Evolutionary conservation across 2,888 invertebrate genomes (phyloP), one percentile per base, ranked within the genome.

Genomic region (Pharmacophagus antenor): DNA sequence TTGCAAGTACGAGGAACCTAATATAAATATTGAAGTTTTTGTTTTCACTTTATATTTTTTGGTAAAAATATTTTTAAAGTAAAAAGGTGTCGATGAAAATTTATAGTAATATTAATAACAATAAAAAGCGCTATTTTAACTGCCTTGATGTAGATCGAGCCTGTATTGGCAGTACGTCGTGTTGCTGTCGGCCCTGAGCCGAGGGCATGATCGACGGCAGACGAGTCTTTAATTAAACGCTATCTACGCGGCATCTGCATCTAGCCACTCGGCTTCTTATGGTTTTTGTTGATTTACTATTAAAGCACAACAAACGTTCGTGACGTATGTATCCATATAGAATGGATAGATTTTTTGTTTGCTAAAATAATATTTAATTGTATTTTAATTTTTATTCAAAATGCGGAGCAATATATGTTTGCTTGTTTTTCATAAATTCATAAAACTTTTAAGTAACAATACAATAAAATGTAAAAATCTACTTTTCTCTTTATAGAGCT

Each of bases 171-270:
- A 54, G n/a, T 46, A 54, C 62, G 70, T 84, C 84, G 83, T 85
- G 85, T 72, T 64, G 63, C 61, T 49, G 67, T 67, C 70, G 84
- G 67, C 85, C 83, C 67, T 84, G 85, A 80, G 69, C 62, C 63
- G 67, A 69, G 76, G 72, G 72, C 70, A 62, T 61, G 51, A 63
- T 57, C 47, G 54, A 55, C 57, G 66, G 65, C 66, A 66, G 67
- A 67, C 55, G 63, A 62, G 23, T 51, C 62, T 47, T 61, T 58
- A 59, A 60, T 62, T 60, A 56, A 27, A 49, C 53, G 21, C 50
- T 61, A 61, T 56, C 25, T 18, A 25, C 52, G n/a, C 31, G 17
- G 60, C 21, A 56, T 56, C 61, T 52, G 20, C 20, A 20, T 46
- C 5, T 25, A 37, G 25, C 37, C 55, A 37, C 47, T 48, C 54